phyloP scores from a whole-genome alignment of 1,140 invertebrate species.

The Heliconius eleuchia region DNA sequence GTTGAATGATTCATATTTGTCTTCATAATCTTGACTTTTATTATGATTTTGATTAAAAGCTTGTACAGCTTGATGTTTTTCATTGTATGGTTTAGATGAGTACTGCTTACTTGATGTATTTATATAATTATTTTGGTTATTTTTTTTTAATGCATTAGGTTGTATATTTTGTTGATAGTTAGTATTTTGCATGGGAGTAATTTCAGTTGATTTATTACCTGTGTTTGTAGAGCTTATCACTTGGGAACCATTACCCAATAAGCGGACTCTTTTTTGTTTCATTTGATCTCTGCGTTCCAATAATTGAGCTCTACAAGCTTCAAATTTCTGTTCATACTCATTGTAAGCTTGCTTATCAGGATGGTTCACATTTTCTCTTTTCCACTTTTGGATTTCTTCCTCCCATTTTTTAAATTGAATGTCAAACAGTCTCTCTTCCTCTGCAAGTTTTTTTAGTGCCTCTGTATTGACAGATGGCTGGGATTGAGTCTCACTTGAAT shows the following conservation, averaged over 20 bases:
- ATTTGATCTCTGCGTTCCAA: slow-evolving; percentile 90
- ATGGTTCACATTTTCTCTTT: slow-evolving; percentile 91
- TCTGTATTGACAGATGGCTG: slow-evolving; percentile 52
- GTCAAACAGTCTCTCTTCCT: slow-evolving; percentile 90
- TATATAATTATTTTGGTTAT: slow-evolving; percentile 33
- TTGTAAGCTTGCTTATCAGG: slow-evolving; percentile 91
- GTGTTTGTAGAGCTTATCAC: slow-evolving; percentile 32
- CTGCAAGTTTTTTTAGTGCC: slow-evolving; percentile 77
- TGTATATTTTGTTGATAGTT: slow-evolving; percentile 38
- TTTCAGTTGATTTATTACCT: slow-evolving; percentile 43
- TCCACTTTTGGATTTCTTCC: slow-evolving; percentile 92
- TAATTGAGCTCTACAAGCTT: slow-evolving; percentile 88
- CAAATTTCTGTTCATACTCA: slow-evolving; percentile 92
- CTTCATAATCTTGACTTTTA: slow-evolving; percentile 47
- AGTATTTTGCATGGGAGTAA: slow-evolving; percentile 44
- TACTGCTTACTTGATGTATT: slow-evolving; percentile 43
- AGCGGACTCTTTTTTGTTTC: slow-evolving; percentile 84
- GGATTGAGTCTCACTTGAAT: slow-evolving; percentile 26
- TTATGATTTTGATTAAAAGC: slow-evolving; percentile 51
- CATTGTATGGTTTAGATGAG: slow-evolving; percentile 38
- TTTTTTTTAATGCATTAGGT: slow-evolving; percentile 29
- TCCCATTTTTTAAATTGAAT: slow-evolving; percentile 92
- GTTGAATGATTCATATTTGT: slow-evolving; percentile 55
- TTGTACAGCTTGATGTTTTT: slow-evolving; percentile 17
- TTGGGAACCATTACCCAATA: slow-evolving; percentile 48